Evolutionary conservation across 1,140 invertebrate genomes (phyloP).

Genomic region (Hestina assimilis): DNA sequence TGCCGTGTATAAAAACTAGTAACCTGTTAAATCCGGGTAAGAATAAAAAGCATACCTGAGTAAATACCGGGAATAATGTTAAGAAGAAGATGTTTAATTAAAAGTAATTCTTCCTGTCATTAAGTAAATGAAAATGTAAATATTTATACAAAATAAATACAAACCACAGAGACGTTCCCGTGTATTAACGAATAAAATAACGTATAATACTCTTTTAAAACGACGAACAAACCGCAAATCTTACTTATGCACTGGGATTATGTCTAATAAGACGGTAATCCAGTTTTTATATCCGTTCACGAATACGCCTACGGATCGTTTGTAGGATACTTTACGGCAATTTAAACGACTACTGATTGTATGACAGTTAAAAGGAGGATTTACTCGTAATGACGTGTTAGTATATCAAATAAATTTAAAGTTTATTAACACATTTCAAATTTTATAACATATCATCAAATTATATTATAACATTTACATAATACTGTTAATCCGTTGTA

Average conservation of each 20-base stretch:
- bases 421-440: conserved; percentile 33
- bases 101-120: not conserved
- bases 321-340: conserved; percentile 53
- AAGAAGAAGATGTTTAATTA: not conserved
- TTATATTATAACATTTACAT: no score
- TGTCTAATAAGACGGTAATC: conserved; percentile 57
- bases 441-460: conserved; percentile 5
- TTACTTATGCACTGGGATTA: conserved; percentile 53
- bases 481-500: no score
- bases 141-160: conserved; percentile 19
- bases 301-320: conserved; percentile 48
- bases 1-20: no score
- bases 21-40: no score
- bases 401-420: conserved; percentile 30
- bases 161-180: conserved; percentile 12
- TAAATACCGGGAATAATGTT: no score
- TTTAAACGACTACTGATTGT: conserved; percentile 60
- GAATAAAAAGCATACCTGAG: no score
- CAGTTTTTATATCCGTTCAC: conserved; percentile 52
- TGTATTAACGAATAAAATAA: conserved; percentile 26
- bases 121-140: conserved; percentile 28
- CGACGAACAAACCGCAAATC: conserved; percentile 44
- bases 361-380: conserved; percentile 32
- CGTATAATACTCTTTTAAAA: conserved; percentile 33
- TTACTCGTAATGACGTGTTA: conserved; percentile 27